phyloP scores from a whole-genome alignment of 92 coral and sea anemone species.

The Zoanthus sansibaricus region DNA sequence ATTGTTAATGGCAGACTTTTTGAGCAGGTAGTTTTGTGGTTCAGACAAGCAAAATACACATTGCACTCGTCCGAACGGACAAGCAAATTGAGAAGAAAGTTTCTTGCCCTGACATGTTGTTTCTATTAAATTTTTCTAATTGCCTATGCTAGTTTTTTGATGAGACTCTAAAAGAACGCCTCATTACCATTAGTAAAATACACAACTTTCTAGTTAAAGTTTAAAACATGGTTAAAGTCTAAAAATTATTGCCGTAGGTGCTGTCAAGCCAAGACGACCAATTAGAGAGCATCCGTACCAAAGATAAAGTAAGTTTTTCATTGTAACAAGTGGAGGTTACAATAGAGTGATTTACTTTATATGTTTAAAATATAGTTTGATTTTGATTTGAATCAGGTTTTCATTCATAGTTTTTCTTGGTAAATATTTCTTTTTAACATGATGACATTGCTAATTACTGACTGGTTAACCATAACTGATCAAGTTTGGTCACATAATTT shows the following conservation, averaged over 20 bases:
- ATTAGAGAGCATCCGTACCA: constrained; percentile 90
- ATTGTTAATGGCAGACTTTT: no score
- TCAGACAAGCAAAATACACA: no score
- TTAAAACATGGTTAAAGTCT: neutral
- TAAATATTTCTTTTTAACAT: neutral
- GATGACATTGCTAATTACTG: constrained; percentile 14
- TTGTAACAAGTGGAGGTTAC: neutral
- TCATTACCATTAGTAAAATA: no score
- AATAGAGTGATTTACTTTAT: neutral
- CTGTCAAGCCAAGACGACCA: constrained; percentile 90
- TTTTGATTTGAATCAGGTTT: neutral
- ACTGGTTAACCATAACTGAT: neutral
- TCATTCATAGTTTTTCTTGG: neutral
- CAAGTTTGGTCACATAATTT: neutral
- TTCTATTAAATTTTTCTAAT: no score
- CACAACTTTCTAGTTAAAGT: neutral
- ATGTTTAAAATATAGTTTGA: neutral
- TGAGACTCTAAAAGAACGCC: no score
- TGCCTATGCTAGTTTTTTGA: no score
- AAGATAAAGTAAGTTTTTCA: constrained; percentile 71
- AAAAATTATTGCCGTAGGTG: constrained; percentile 65
- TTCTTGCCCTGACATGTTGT: no score
- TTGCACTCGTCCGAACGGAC: no score
- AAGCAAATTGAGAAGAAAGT: no score
- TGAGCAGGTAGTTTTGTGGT: no score